Evolutionary conservation across 2,888 invertebrate species (phyloP).

Genomic region (Diadegma fenestrale): DNA sequence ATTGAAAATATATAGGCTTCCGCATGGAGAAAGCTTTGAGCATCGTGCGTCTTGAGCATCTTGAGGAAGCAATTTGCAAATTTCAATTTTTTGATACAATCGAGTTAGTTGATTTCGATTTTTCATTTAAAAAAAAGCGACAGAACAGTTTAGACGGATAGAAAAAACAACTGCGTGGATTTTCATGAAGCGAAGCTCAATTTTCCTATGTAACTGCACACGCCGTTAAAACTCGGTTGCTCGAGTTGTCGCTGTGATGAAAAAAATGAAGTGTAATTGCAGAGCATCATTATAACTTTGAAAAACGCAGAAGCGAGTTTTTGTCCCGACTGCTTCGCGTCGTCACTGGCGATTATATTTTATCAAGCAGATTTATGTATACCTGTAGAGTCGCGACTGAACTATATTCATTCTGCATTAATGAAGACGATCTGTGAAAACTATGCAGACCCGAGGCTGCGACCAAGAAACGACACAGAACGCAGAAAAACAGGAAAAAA

Average conservation of each 20-base stretch:
- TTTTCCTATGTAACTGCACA: conserved; percentile 37
- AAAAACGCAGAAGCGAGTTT: not conserved
- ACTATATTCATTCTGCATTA: not conserved
- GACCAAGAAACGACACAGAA: conserved; percentile 24
- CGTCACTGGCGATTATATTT: conserved; percentile 1
- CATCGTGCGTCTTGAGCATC: too few species aligned
- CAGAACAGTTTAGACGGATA: not conserved
- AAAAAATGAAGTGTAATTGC: conserved; percentile 26
- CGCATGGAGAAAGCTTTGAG: too few species aligned
- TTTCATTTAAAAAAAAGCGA: not conserved
- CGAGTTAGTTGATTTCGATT: not conserved
- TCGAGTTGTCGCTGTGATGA: conserved; percentile 29
- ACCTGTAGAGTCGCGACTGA: not conserved
- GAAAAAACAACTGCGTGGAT: not conserved
- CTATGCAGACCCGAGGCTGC: conserved; percentile 26
- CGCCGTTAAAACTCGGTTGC: not conserved
- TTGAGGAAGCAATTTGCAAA: too few species aligned
- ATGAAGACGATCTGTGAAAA: conserved; percentile 11
- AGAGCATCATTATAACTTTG: conserved; percentile 1
- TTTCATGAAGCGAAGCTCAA: not conserved
- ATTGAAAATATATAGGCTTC: too few species aligned
- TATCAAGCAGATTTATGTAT: not conserved
- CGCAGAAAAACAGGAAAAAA: conserved; percentile 41
- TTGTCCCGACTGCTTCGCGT: not conserved
- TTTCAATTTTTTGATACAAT: too few species aligned